phyloP scores from a whole-genome alignment of 1,140 invertebrate genomes.

The Paramacrobiotus metropolitanus region DNA sequence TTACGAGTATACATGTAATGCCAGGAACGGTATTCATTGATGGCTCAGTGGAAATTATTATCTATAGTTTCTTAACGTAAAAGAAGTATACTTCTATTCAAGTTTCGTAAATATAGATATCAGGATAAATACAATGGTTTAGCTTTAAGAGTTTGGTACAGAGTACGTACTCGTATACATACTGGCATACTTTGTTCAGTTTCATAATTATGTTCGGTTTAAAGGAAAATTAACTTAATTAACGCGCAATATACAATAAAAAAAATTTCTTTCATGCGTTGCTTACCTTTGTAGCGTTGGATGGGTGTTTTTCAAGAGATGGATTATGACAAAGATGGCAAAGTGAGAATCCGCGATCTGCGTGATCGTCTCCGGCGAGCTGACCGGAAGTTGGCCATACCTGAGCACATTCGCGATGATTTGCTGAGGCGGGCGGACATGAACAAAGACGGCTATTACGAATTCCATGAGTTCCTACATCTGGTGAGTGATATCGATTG shows the following conservation, averaged over 20 bases:
- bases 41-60: too few species aligned
- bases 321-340: conserved; percentile 44
- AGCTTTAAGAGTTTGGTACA: too few species aligned
- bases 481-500: conserved; percentile 31
- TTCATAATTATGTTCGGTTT: background rate
- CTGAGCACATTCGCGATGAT: conserved; percentile 38
- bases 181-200: background rate
- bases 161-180: too few species aligned
- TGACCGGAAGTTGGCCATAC: conserved; percentile 41
- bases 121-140: too few species aligned
- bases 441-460: conserved; percentile 42
- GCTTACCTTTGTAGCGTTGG: background rate
- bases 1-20: too few species aligned
- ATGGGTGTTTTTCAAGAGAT: conserved; percentile 26
- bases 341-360: conserved; percentile 41
- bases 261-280: background rate
- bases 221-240: background rate
- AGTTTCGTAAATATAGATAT: too few species aligned
- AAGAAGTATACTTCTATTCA: too few species aligned
- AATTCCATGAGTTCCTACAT: conserved; percentile 49
- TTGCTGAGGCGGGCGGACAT: conserved; percentile 43
- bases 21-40: too few species aligned
- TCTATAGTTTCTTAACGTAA: too few species aligned
- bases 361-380: conserved; percentile 35
- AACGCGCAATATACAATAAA: too few species aligned